Evolutionary conservation across 1,140 invertebrate species (phyloP).

Genomic region (Samia ricini): DNA sequence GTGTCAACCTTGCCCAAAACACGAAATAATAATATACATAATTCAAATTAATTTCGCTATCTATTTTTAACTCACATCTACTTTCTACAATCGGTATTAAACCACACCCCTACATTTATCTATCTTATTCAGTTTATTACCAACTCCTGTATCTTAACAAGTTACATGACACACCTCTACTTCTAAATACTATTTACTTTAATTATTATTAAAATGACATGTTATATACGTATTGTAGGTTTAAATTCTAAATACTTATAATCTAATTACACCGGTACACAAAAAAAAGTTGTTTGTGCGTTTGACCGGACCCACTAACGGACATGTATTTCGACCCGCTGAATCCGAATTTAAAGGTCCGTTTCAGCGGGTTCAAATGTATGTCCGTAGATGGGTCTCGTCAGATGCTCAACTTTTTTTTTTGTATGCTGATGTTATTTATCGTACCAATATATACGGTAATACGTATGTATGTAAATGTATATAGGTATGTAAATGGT

Average conservation of each 20-base stretch:
- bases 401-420: too few species aligned
- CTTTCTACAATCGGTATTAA: not conserved
- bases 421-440: too few species aligned
- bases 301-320: too few species aligned
- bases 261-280: too few species aligned
- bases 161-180: not conserved
- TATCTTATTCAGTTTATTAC: not conserved
- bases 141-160: not conserved
- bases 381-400: too few species aligned
- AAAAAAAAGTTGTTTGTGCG: too few species aligned
- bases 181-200: not conserved
- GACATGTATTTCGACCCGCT: too few species aligned
- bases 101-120: not conserved
- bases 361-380: too few species aligned
- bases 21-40: slow-evolving; percentile 28
- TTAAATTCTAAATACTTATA: not conserved
- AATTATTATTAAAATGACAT: not conserved
- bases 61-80: not conserved
- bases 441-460: not conserved
- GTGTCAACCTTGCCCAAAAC: slow-evolving; percentile 60
- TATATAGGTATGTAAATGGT: too few species aligned
- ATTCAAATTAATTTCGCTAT: slow-evolving; percentile 7
- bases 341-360: too few species aligned
- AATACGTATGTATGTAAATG: too few species aligned
- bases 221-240: not conserved